Evolutionary conservation across 2,888 invertebrate species (phyloP).

Genomic region (Drosophila glabriapex): DNA sequence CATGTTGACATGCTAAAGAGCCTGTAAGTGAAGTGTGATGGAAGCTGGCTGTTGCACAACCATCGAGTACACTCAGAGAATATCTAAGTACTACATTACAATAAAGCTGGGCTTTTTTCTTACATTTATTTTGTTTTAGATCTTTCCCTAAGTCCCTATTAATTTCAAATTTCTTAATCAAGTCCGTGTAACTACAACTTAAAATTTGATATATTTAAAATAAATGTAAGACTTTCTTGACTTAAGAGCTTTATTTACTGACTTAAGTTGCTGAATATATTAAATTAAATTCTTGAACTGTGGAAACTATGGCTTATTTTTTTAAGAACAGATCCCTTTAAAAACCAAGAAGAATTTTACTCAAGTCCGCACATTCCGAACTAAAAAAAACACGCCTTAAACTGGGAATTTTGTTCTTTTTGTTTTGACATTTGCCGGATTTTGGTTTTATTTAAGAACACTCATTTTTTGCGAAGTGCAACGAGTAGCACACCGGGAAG

Average conservation of each 20-base stretch:
- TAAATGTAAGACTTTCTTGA: not conserved
- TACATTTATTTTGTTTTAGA: not conserved
- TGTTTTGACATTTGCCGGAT: not conserved
- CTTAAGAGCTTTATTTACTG: not conserved
- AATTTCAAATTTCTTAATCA: not conserved
- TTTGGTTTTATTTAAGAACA: not conserved
- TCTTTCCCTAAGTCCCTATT: not conserved
- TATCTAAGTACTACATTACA: not conserved
- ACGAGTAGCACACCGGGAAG: constrained; percentile 26
- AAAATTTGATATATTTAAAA: not conserved
- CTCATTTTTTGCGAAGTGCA: constrained; percentile 4
- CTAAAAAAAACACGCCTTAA: not conserved
- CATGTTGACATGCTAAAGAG: constrained; percentile 80
- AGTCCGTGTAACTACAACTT: not conserved
- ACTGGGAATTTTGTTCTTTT: not conserved
- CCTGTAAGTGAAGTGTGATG: constrained; percentile 79
- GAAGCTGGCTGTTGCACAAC: constrained; percentile 59
- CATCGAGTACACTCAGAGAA: constrained; percentile 17
- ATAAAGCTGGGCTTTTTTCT: not conserved
- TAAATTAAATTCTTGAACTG: not conserved
- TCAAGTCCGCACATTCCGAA: not conserved
- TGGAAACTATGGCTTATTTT: not conserved
- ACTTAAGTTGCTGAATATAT: not conserved
- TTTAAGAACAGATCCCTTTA: not conserved
- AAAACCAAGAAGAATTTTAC: not conserved